Base-by-base conservation (phyloP, 92 coral and sea anemone species). In the Heteractis magnifica region DNA sequence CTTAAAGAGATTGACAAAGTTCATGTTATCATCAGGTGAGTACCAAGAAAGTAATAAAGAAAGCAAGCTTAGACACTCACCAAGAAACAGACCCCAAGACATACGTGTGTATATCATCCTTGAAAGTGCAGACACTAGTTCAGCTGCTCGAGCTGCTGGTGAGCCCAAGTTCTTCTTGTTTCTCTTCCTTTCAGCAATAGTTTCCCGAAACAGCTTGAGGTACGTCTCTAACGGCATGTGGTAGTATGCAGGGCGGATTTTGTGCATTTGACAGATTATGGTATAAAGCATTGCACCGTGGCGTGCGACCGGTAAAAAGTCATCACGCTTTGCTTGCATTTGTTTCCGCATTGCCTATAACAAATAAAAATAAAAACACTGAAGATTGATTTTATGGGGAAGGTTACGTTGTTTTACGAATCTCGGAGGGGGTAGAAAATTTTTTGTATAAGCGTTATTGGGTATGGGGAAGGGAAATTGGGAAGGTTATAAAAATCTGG, bases 91-190 rank as follows among this genome's bases (percentile, higher is more conserved):
- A 78, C 91, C 86, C 94, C 98, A 92, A 0, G 98, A 89, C 19
- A 85, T 81, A 21, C 91, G 89, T 10, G 95, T 87, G 76, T 92
- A 93, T 34, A 94, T 78, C 52, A 82, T 89, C 79, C 90, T 91
- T 4, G 98, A 91, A 71, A 96, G 80, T 19, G 97, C 97, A 7
- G 95, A 89, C 50, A 96, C 85, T 34, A 96, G 92, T 81, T 96
- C 99, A 7, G 99, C 99, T 41, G 97, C 94, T n/a, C 99, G 89
- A 2, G 99, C 99, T 13, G 94, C 93, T 13, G 99, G 86, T 20
- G 99, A 96, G 7, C 98, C 99, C 20, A 93, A 76, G 65, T 90
- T 84, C 64, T 93, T 92, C 81, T 94, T 96, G 13, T 94, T 92
- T 52, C 99, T 79, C 72, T 88, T 84, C 77, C 99, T 90, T 51